Base-by-base conservation (phyloP, 2,113 vertebrate species). In the Grus americana region DNA sequence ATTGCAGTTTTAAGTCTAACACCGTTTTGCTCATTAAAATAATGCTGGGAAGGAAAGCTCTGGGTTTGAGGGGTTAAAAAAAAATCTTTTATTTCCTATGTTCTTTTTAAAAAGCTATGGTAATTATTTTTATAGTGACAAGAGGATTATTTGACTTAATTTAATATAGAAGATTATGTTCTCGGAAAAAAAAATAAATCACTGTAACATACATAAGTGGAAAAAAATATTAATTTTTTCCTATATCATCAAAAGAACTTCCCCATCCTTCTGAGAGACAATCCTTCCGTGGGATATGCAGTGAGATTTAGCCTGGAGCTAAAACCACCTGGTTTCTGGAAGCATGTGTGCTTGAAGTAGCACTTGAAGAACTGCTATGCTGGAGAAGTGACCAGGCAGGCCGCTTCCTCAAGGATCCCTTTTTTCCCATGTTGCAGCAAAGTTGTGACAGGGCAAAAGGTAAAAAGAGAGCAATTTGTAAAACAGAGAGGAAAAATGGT, bases 101-200 rank as follows among this genome's bases (percentile, higher is more conserved):
- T 36, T 96, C 62, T 88, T 96, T 91, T 78, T 49, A 87, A 94
- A 92, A 97, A 96, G 75, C 84, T 62, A 85, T 79, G 23, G 68
- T 93, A 97, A 97, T 97, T 97, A 97, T 93, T 96, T 92, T 95
- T 93, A 75, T 63, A 94, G 72, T 81, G 83, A 91, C 84, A 66
- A 95, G 87, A 96, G 93, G 96, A 97, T 95, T 93, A 94, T 97
- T 96, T 92, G 70, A 92, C 87, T 96, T 93, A 86, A 96, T 95
- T 96, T 93, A 93, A 88, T 79, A 73, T 11, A 58, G 73, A 92
- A 86, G 93, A 96, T 85, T 71, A 76, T 66, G 55, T 86, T 61
- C n/a, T 78, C 72, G 62, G 21, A 12, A 50, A 88, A 50, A 88
- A 84, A 73, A 92, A 79, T 29, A 79, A 42, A 21, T 2, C 70